phyloP scores from a whole-genome alignment of 2,888 invertebrate species.

The Trichopria drosophilae region DNA sequence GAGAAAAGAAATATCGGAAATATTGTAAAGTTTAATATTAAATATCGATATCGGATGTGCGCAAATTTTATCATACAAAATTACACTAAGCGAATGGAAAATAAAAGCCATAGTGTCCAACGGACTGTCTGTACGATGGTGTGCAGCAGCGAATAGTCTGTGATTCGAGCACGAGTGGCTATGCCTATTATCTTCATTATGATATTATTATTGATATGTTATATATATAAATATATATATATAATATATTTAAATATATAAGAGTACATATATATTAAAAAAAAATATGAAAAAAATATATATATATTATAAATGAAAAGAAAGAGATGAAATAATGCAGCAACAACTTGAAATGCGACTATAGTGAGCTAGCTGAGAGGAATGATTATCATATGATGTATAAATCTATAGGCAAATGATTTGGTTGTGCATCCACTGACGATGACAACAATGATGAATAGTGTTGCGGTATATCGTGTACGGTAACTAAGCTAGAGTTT shows the following conservation, averaged over 20 bases:
- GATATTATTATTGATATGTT: conserved; percentile 55
- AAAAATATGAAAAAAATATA: conserved; percentile 35
- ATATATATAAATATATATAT: conserved; percentile 44
- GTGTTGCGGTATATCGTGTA: conserved; percentile 28
- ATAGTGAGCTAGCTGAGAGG: conserved; percentile 53
- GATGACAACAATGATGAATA: too few relatives aligned
- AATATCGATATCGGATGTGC: conserved; percentile 4
- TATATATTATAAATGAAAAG: conserved; percentile 25
- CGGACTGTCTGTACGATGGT: conserved; percentile 53
- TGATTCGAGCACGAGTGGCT: conserved; percentile 58
- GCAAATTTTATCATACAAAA: background rate
- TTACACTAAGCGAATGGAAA: conserved; percentile 4
- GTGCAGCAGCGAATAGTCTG: conserved; percentile 58
- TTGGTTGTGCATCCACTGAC: too few relatives aligned
- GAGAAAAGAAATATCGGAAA: conserved; percentile 5
- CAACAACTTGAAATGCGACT: conserved; percentile 48
- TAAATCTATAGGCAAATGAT: conserved; percentile 31
- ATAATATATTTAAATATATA: conserved; percentile 41
- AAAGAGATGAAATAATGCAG: conserved; percentile 26
- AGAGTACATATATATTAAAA: too few relatives aligned
- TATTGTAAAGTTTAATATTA: conserved; percentile 7
- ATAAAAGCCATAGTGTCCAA: conserved; percentile 48
- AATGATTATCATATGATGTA: conserved; percentile 47
- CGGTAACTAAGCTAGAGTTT: conserved; percentile 29
- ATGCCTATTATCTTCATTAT: conserved; percentile 57